Evolutionary conservation across 2,113 vertebrate genomes (phyloP).

Genomic region (Leiothrix lutea): DNA sequence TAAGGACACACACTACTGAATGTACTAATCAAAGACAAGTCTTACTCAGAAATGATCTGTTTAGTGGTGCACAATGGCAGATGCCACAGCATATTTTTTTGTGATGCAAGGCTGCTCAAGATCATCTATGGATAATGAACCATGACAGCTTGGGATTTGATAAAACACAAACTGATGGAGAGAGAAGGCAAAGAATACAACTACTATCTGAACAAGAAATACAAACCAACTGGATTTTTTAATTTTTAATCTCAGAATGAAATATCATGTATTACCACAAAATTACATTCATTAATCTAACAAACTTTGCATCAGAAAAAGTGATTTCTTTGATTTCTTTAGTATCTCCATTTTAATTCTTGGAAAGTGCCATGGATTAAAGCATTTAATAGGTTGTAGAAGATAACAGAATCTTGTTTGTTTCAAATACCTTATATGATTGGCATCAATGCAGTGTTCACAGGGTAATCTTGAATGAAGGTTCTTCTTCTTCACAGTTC

Average conservation of each 20-base stretch:
- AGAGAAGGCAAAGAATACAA: not conserved
- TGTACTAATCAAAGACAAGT: not conserved
- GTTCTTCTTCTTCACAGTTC: not conserved
- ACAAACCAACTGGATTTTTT: not conserved
- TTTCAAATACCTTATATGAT: constrained; percentile 66
- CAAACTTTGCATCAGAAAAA: not conserved
- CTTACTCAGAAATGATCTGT: constrained; percentile 29
- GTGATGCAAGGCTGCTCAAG: constrained; percentile 68
- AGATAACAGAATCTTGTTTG: not conserved
- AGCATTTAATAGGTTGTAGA: not conserved
- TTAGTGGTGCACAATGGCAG: constrained; percentile 54
- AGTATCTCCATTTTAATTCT: not conserved
- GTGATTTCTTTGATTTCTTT: not conserved
- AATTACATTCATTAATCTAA: not conserved
- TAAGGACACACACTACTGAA: not conserved
- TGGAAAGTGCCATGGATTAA: not conserved
- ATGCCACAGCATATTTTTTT: constrained; percentile 70
- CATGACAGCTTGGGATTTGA: constrained; percentile 63
- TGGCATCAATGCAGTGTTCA: not conserved
- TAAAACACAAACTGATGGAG: constrained; percentile 2
- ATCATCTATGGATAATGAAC: constrained; percentile 72
- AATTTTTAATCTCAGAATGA: not conserved
- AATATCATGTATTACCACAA: not conserved
- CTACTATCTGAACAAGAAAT: not conserved
- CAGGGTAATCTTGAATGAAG: not conserved